Conservation (phyloP, 1,140 invertebrate genomes). For the Aphis craccivora region DNA sequence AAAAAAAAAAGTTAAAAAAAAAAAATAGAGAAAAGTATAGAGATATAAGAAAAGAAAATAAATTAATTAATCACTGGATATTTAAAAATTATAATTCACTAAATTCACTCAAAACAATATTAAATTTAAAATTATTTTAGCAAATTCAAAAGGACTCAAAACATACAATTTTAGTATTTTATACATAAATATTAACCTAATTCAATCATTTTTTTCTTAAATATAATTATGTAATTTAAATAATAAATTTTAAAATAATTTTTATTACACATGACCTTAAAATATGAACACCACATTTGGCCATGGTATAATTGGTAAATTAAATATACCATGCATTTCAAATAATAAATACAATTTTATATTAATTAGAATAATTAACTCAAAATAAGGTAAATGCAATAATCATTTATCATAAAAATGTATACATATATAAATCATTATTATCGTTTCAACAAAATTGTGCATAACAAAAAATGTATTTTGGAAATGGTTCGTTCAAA, state of each 20-base stretch:
- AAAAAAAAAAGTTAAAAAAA: too few relatives aligned
- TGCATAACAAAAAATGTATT: neutral
- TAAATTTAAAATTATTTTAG: constrained; percentile 15
- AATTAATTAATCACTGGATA: constrained; percentile 7
- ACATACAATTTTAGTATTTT: neutral
- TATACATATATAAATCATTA: neutral
- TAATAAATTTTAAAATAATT: neutral
- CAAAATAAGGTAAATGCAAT: constrained; percentile 7
- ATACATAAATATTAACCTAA: neutral
- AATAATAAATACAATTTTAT: neutral
- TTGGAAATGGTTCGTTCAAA: neutral
- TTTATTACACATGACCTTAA: neutral
- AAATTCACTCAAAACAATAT: constrained; percentile 28
- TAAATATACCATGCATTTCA: neutral
- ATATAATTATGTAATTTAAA: neutral
- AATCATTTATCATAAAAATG: neutral
- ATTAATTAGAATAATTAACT: neutral
- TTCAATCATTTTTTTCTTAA: neutral
- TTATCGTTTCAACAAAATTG: neutral
- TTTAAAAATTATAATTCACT: constrained; percentile 41
- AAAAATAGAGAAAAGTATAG: neutral
- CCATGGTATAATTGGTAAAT: neutral
- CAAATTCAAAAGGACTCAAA: constrained; percentile 12
- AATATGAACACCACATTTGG: neutral
- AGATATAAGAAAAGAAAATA: constrained; percentile 13